A percentile compares a stretch with the other conserved stretches of the same genome.
phyloP scores from a whole-genome alignment of 2,113 vertebrate genomes.

The Prionailurus viverrinus region DNA sequence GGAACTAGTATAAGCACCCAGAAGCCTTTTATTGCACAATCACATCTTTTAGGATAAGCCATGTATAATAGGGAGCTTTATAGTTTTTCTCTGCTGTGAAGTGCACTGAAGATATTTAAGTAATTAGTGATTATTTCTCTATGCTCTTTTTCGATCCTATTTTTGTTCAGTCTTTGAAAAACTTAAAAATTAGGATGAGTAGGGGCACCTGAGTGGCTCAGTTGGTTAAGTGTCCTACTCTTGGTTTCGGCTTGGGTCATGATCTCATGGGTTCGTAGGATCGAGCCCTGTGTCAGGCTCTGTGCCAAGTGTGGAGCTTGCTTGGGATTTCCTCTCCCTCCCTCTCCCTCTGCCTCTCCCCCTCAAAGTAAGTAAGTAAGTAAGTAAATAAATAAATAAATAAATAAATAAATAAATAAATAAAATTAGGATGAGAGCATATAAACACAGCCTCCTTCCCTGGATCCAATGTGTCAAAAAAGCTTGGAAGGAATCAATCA shows the following conservation, averaged over 20 bases:
- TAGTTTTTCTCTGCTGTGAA: constrained; percentile 58
- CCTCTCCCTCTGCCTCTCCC: no score
- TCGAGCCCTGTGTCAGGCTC: no score
- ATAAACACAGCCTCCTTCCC: background rate
- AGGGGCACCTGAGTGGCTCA: no score
- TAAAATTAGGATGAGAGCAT: constrained; percentile 72
- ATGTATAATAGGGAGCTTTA: constrained; percentile 67
- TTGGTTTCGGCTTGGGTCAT: no score
- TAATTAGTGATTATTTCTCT: constrained; percentile 69
- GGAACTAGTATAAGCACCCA: constrained; percentile 71
- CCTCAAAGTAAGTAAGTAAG: no score
- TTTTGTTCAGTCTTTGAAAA: constrained; percentile 38
- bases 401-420: no score
- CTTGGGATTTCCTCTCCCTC: no score
- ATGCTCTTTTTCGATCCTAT: constrained; percentile 51
- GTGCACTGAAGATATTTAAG: constrained; percentile 54
- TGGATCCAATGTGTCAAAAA: constrained; percentile 52
- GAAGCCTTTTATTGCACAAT: constrained; percentile 70
- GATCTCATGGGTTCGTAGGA: no score
- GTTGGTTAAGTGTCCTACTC: no score
- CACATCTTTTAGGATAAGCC: constrained; percentile 64
- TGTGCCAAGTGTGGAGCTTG: no score
- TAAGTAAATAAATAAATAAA: fast-evolving
- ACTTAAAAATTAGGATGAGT: constrained; percentile 68
- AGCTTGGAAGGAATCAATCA: background rate